Evolutionary conservation across 2,113 vertebrate genomes (phyloP).

Genomic region (Engraulis encrasicolus): DNA sequence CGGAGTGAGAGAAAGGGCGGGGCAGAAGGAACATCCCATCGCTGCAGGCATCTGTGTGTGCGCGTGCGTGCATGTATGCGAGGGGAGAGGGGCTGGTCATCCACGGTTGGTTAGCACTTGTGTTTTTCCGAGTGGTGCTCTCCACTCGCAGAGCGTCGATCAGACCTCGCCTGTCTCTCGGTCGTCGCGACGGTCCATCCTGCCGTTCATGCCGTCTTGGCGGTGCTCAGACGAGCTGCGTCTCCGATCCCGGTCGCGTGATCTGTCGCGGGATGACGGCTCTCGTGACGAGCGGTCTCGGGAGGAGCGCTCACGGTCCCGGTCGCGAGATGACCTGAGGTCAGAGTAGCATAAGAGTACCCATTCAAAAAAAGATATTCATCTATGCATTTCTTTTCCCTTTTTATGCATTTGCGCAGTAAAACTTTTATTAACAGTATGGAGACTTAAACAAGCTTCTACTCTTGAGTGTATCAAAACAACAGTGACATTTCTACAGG

Average conservation of each 20-base stretch:
- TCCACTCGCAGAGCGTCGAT: slow-evolving; percentile 54
- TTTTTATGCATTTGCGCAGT: too few species aligned
- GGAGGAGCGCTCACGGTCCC: slow-evolving; percentile 80
- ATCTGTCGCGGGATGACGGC: slow-evolving; percentile 82
- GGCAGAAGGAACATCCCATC: not conserved
- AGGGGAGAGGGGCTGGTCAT: not conserved
- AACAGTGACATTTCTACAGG: too few species aligned
- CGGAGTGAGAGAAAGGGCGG: not conserved
- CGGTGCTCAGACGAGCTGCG: slow-evolving; percentile 76
- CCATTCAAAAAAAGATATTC: not conserved
- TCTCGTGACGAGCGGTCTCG: slow-evolving; percentile 75
- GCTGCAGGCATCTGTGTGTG: slow-evolving; percentile 1
- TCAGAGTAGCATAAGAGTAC: not conserved
- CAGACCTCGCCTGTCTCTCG: slow-evolving; percentile 90
- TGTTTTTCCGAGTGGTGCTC: not conserved
- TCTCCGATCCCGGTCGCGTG: slow-evolving; percentile 84
- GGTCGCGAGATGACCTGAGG: slow-evolving; percentile 83
- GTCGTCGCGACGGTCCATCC: slow-evolving; percentile 84
- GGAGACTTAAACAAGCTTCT: too few species aligned
- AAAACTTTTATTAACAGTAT: too few species aligned
- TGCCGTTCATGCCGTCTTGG: slow-evolving; percentile 87
- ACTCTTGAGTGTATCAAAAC: too few species aligned
- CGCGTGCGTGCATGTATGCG: not conserved
- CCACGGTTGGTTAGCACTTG: slow-evolving; percentile 11
- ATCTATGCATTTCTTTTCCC: not conserved